Base-by-base conservation (phyloP, 1,140 invertebrate species). In the Lepidurus couesii region DNA sequence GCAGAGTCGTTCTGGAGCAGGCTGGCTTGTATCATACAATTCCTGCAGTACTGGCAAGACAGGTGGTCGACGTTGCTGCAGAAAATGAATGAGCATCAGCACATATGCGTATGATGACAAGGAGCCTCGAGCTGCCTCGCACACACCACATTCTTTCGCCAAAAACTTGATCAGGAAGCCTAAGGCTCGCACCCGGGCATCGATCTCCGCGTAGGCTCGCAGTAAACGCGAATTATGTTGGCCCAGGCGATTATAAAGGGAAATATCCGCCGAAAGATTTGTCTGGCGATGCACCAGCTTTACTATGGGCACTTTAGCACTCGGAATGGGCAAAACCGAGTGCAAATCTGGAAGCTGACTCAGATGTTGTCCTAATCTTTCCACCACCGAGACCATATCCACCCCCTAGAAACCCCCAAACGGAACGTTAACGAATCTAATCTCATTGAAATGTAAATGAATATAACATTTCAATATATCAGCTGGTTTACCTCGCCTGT, bases 221-320 rank as follows among this genome's bases (percentile, higher is more conserved):
- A 91, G 82, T 78, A 91, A 82, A 76, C 84, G 80, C 0, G 90
- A 90, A 83, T 91, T 91, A 44, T 87, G 84, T 80, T 87, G 83
- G 5, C 88, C 89, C 79, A 91, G 82, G 11, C 84, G 86, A 83
- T 91, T 90, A 81, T 90, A 90, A 10, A 90, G 81, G 83, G 88
- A 89, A 77, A 91, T 89, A 83, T 91, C 90, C 26, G 87, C 88
- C 80, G 90, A 89, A 42, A 90, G 79, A 42, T 83, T 82, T 43
- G 84, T 83, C n/a, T 82, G 78, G 21, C 81, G 78, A 80, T 89
- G 86, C 77, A 81, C 83, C 82, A 90, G 89, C 83, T 90, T 90
- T 6, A 91, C 86, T 78, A 91, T 90, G 10, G 90, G 90, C n/a
- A 91, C 89, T 84, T 90, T 90, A 26, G 90, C 90, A 65, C 88